Conservation (phyloP, 2,797 vertebrate genomes). For the Otolemur crassicaudatus region DNA sequence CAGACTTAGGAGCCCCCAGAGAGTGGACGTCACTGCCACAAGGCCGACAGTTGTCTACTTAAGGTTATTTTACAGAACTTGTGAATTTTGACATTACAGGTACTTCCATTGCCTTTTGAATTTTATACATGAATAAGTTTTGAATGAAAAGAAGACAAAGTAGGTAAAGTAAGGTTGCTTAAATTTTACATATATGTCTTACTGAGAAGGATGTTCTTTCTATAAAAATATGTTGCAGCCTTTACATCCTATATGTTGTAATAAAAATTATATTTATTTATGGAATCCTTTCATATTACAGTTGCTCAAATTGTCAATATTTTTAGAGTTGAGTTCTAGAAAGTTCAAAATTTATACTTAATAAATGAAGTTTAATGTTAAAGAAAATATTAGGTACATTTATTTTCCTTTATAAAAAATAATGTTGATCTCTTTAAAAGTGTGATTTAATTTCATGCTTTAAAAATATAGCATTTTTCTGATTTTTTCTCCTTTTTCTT, state of each 20-base stretch:
- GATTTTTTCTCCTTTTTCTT: not conserved
- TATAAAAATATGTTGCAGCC: not conserved
- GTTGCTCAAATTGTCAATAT: not conserved
- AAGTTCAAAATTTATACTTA: constrained; percentile 51
- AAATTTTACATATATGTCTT: not conserved
- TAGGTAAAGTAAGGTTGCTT: not conserved
- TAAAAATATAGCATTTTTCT: not conserved
- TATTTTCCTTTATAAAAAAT: not conserved
- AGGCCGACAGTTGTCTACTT: not conserved
- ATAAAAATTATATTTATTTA: not conserved
- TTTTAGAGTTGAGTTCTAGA: constrained; percentile 26
- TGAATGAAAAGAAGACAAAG: not conserved
- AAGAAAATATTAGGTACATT: constrained; percentile 17
- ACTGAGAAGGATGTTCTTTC: not conserved
- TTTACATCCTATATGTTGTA: not conserved
- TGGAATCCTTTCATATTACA: constrained; percentile 25
- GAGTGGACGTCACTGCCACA: too few species aligned
- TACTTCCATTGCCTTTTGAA: not conserved
- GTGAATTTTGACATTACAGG: not conserved
- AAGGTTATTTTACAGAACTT: not conserved
- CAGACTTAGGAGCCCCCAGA: not conserved
- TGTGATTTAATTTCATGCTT: constrained; percentile 46
- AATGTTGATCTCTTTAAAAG: not conserved
- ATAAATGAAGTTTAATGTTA: constrained; percentile 38
- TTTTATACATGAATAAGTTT: constrained; percentile 1